phyloP scores from a whole-genome alignment of 2,888 invertebrate genomes.

The Campoplex capitator region DNA sequence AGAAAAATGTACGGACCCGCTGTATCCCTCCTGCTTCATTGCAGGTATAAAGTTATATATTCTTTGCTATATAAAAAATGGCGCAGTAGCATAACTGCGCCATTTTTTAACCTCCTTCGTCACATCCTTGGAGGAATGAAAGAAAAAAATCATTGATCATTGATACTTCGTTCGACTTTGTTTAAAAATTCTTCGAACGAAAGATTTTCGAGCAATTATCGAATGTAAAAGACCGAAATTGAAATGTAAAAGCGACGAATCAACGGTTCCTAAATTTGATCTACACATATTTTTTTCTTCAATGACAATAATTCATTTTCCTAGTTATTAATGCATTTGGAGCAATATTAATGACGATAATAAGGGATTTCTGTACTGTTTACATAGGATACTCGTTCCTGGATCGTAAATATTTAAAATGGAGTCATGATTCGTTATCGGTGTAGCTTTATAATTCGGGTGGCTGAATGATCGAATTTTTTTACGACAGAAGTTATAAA shows the following conservation, averaged over 20 bases:
- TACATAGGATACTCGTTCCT: background rate
- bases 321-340: background rate
- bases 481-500: background rate
- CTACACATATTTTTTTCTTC: background rate
- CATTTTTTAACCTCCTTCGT: background rate
- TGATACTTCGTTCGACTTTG: background rate
- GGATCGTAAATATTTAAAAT: background rate
- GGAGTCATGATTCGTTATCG: background rate
- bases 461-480: background rate
- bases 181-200: background rate
- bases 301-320: background rate
- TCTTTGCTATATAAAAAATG: background rate
- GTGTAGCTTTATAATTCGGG: background rate
- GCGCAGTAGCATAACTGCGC: background rate
- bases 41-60: constrained; percentile 10
- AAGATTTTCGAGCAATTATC: background rate
- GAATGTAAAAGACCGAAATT: background rate
- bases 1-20: constrained; percentile 56
- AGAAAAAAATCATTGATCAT: background rate
- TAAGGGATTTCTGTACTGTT: too few relatives aligned
- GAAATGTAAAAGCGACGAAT: background rate
- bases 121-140: background rate
- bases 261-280: background rate
- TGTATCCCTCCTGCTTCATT: background rate
- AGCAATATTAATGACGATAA: background rate